Evolutionary conservation across 2,888 invertebrate genomes (phyloP).

Genomic region (Synergus gifuensis): DNA sequence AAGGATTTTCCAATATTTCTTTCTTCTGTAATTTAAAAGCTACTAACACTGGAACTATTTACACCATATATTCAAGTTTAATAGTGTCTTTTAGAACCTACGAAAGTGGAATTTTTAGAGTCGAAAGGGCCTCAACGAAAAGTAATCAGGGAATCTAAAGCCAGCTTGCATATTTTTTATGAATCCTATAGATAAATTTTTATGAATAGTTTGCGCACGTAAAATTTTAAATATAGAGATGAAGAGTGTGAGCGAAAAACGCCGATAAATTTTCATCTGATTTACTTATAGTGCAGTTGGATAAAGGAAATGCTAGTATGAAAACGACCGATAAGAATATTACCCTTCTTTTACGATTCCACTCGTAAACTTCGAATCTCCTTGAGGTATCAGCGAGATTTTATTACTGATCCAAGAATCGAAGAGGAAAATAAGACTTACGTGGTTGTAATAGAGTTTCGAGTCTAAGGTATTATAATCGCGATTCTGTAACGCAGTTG

Average conservation of each 20-base stretch:
- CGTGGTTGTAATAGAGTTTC: background rate
- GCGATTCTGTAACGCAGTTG: background rate
- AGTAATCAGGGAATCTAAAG: background rate
- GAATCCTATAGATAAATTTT: background rate
- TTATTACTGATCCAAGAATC: slow-evolving; percentile 7
- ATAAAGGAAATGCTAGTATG: background rate
- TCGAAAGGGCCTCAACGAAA: too few relatives aligned
- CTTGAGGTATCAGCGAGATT: background rate
- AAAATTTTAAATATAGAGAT: background rate
- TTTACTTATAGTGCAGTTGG: background rate
- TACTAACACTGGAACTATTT: background rate
- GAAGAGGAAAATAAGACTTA: slow-evolving; percentile 14
- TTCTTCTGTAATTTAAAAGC: background rate
- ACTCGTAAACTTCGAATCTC: slow-evolving; percentile 1
- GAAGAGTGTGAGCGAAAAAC: background rate
- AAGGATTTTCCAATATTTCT: background rate
- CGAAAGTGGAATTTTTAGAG: too few relatives aligned
- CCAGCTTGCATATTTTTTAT: background rate
- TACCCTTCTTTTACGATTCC: background rate
- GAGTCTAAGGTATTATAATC: background rate
- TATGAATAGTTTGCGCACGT: background rate
- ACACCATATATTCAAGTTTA: background rate
- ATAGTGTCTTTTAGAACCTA: background rate
- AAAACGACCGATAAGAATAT: background rate
- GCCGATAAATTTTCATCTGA: background rate